Conservation (phyloP, 2,113 vertebrate species). For the Pygoscelis adeliae region DNA sequence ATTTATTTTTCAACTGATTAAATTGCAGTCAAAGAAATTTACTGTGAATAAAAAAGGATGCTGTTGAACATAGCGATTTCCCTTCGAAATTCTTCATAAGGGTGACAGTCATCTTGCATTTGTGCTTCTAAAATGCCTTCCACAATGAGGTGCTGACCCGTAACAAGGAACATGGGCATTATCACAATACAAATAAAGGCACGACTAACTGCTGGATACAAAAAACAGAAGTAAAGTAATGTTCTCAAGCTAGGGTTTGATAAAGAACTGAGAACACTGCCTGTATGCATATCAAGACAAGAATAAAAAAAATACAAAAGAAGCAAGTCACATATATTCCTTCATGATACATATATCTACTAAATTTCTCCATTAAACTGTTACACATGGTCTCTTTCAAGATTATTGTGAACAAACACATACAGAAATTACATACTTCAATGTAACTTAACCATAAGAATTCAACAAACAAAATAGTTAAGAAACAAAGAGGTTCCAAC, state of each 20-base stretch:
- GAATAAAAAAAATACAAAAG: background rate
- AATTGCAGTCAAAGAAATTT: background rate
- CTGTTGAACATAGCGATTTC: background rate
- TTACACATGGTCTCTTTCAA: background rate
- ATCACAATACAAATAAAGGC: constrained; percentile 12
- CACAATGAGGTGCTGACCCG: background rate
- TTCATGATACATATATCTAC: background rate
- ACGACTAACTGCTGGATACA: background rate
- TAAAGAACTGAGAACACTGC: background rate
- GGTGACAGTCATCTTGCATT: background rate
- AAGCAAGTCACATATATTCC: background rate
- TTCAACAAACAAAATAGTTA: background rate
- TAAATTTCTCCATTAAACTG: background rate
- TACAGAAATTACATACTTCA: background rate
- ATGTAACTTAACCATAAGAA: background rate
- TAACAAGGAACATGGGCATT: background rate
- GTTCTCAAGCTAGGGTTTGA: background rate
- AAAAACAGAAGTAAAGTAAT: background rate
- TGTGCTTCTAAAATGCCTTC: background rate
- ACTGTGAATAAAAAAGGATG: background rate
- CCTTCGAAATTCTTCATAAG: background rate
- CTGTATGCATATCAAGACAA: background rate
- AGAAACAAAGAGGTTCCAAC: background rate
- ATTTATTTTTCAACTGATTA: background rate
- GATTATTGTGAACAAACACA: background rate